Evolutionary conservation across 2,888 invertebrate species (phyloP), one percentile per base, ranked within the genome.

Genomic region (Galeruca laticollis): DNA sequence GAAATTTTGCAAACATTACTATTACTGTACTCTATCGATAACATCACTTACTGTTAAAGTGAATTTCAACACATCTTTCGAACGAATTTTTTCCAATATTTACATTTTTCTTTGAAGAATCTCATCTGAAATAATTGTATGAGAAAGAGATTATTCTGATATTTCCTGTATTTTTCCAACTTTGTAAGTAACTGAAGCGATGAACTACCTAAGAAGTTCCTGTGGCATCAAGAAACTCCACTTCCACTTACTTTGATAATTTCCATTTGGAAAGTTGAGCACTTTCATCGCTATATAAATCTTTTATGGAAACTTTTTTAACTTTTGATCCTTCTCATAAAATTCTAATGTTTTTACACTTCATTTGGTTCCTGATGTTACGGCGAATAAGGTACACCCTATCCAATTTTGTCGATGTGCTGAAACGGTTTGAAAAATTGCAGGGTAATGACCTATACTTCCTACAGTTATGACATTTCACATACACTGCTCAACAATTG

Each of bases 281-380:
- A 47, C 56, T 64, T 33, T 64, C 47, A 20, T n/a, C 66, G 59
- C 60, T 54, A 56, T 69, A 56, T 57, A 65, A 65, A 69, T 65
- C 69, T 60, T 69, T 60, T 56, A 60, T 60, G 54, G 62, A 60
- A 60, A 60, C 60, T 60, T 66, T 66, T 66, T 60, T 26, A 59
- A 66, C 66, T 65, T 65, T 52, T 69, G 69, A 72, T 69, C 63
- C 65, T 40, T 59, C 66, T 60, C 65, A 73, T 69, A 73, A 73
- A 71, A 71, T 71, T 68, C 71, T 60, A 71, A 56, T 69, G 59
- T 68, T 61, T 71, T 68, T 49, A 59, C 71, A 56, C 60, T 70
- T 64, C 68, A 72, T 72, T 72, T 70, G 70, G 60, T 68, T 70
- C 65, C 65, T 60, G 69, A 31, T 60, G 60, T 60, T 60, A 60